Evolutionary conservation across 2,113 vertebrate species (phyloP), one percentile per base, ranked within the genome.

Genomic region (Puffinus mauretanicus): DNA sequence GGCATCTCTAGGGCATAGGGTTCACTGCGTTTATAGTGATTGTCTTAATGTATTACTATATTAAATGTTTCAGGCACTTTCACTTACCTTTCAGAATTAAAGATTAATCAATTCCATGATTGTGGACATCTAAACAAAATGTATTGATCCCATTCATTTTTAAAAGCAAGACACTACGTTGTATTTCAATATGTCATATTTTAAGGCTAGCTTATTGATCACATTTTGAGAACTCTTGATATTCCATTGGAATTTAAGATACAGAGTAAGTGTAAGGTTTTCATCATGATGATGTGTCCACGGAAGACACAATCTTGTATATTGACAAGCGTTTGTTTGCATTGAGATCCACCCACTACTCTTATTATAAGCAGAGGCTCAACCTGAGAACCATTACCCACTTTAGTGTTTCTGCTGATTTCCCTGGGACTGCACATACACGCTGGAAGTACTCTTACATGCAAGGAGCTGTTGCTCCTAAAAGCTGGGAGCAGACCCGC

Each of bases 21-120:
- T 61, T 90, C 84, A 46, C 51, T 40, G 65, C 0, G 1, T 94
- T 94, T 82, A 71, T 40, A 90, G 81, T 42, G 73, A 88, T 86
- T n/a, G 1, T 82, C 86, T 78, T 95, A 82, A 92, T 82, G 85
- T 86, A 95, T 90, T 86, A 71, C 79, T 90, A 77, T 86, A 97
- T 87, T 92, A 94, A 96, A 97, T 14, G 19, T 88, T 90, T 96
- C 76, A 80, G 89, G 89, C 87, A 94, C 93, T 95, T 96, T 86
- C 69, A 92, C 82, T 96, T 96, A 93, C 72, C 72, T 94, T 95
- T 95, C 93, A 96, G 86, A 97, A 97, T 90, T 93, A 96, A 92
- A 97, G 93, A 96, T 96, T 94, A 94, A 97, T 96, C 87, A 91
- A 61, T 96, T 87, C 86, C 46, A 57, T 62, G 86, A 77, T 36